Evolutionary conservation across 1,140 invertebrate genomes (phyloP).

Genomic region (Oreohelix idahoensis): DNA sequence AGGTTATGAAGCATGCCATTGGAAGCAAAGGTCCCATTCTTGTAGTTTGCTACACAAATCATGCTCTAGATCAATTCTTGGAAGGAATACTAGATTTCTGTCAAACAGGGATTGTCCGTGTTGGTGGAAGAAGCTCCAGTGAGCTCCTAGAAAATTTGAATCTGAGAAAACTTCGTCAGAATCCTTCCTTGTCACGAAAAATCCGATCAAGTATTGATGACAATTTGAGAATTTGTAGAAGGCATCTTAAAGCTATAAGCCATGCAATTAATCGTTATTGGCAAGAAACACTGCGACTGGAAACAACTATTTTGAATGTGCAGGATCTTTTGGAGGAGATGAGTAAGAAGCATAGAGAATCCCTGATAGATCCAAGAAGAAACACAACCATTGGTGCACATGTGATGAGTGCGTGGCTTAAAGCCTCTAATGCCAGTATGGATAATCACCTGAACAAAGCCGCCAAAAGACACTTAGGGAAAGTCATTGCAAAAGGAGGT

Average conservation of each 20-base stretch:
- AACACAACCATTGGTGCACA: neutral
- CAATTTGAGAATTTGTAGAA: neutral
- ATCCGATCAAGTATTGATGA: neutral
- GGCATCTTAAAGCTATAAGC: constrained; percentile 7
- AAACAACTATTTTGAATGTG: constrained; percentile 10
- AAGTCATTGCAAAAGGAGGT: constrained; percentile 3
- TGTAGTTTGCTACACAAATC: constrained; percentile 89
- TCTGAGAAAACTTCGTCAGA: constrained; percentile 19
- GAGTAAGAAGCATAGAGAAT: constrained; percentile 2
- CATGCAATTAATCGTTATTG: neutral
- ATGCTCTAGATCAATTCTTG: constrained; percentile 90
- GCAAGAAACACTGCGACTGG: constrained; percentile 22
- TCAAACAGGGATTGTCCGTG: constrained; percentile 28
- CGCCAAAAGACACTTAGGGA: neutral
- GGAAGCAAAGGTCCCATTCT: constrained; percentile 77
- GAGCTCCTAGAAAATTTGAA: constrained; percentile 22
- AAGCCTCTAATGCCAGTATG: constrained; percentile 30
- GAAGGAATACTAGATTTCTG: constrained; percentile 39
- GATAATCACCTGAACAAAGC: constrained; percentile 23
- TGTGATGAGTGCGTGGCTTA: constrained; percentile 24
- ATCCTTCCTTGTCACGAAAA: neutral
- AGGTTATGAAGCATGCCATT: constrained; percentile 53
- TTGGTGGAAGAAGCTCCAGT: constrained; percentile 37
- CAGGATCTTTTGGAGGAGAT: constrained; percentile 18
- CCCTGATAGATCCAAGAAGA: constrained; percentile 12